Evolutionary conservation across 2,888 invertebrate genomes (phyloP).

Genomic region (Agrilus mali): DNA sequence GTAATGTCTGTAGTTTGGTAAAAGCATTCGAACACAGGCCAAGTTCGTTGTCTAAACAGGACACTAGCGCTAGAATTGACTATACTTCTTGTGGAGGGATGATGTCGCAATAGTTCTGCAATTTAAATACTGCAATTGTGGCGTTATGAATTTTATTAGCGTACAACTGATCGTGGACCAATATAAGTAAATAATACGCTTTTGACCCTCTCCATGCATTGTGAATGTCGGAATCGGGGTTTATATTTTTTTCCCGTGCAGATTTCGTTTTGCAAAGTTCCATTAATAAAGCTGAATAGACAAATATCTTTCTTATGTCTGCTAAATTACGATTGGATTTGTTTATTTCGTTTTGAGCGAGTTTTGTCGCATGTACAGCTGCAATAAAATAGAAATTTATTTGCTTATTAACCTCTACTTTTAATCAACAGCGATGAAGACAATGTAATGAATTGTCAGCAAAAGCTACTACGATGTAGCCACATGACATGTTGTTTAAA

Average conservation of each 20-base stretch:
- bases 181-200: slow-evolving; percentile 70
- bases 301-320: slow-evolving; percentile 80
- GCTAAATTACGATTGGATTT: slow-evolving; percentile 58
- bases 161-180: slow-evolving; percentile 70
- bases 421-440: slow-evolving; percentile 55
- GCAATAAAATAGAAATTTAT: slow-evolving; percentile 73
- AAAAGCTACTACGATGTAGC: slow-evolving; percentile 53
- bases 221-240: slow-evolving; percentile 40
- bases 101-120: slow-evolving; percentile 66
- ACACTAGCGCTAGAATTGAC: slow-evolving; percentile 51
- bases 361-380: slow-evolving; percentile 50
- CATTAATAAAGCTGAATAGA: slow-evolving; percentile 77
- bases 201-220: slow-evolving; percentile 77
- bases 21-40: slow-evolving; percentile 89
- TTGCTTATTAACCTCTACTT: slow-evolving; percentile 72
- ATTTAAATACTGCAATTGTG: slow-evolving; percentile 57
- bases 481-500: slow-evolving; percentile 39
- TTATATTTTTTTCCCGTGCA: slow-evolving; percentile 10
- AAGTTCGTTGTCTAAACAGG: slow-evolving; percentile 46
- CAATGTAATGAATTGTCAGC: slow-evolving; percentile 58
- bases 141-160: slow-evolving; percentile 63
- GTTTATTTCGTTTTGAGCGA: slow-evolving; percentile 68
- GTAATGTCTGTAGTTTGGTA: slow-evolving; percentile 74
- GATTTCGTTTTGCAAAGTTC: slow-evolving; percentile 41
- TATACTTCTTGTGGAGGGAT: slow-evolving; percentile 60